Evolutionary conservation across 2,797 vertebrate species (phyloP).

Genomic region (Malacoraja senta): DNA sequence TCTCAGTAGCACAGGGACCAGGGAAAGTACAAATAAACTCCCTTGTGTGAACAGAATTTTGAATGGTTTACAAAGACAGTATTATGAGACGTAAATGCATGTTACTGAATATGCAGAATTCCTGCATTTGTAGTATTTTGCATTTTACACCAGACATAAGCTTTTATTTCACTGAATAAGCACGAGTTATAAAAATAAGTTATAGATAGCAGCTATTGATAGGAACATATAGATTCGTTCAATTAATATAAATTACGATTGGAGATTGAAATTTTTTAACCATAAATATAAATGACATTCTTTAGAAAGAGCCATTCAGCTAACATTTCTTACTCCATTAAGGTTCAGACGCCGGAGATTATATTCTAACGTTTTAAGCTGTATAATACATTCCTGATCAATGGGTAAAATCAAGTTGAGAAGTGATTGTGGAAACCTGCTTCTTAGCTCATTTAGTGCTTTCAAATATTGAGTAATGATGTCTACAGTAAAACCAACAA

Average conservation of each 20-base stretch:
- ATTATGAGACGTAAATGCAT: not conserved
- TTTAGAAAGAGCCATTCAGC: constrained; percentile 5
- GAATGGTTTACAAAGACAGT: not conserved
- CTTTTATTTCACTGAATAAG: constrained; percentile 4
- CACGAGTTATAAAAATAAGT: too few relatives aligned
- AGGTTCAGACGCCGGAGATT: not conserved
- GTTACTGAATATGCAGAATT: not conserved
- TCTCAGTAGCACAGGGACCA: not conserved
- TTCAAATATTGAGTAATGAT: constrained; percentile 6
- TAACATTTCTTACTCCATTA: constrained; percentile 1
- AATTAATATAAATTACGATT: constrained; percentile 25
- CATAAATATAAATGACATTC: too few relatives aligned
- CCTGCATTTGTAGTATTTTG: not conserved
- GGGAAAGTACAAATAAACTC: not conserved
- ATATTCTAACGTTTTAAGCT: not conserved
- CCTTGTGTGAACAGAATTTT: constrained; percentile 6
- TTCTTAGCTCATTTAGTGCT: not conserved
- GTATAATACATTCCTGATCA: constrained; percentile 11
- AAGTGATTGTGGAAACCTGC: not conserved
- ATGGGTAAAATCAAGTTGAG: constrained; percentile 5
- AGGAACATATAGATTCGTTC: not conserved
- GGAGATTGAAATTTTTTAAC: not conserved
- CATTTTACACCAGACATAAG: not conserved
- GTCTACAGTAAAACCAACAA: constrained; percentile 8
- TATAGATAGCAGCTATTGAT: too few relatives aligned